phyloP scores from a whole-genome alignment of 2,888 invertebrate genomes.

The Kryphioiulus occultus region DNA sequence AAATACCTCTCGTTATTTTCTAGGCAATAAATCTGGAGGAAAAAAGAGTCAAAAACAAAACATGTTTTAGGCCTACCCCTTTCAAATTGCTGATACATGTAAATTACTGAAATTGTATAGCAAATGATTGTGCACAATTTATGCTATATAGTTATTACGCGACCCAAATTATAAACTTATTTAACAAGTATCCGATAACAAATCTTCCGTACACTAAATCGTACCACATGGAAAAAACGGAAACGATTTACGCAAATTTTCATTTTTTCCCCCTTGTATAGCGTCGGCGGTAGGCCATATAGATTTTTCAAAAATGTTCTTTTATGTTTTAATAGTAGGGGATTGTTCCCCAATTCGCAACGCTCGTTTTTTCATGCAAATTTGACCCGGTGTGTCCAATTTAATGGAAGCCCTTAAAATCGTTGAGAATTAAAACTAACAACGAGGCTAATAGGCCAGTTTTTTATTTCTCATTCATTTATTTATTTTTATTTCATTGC shows the following conservation, averaged over 20 bases:
- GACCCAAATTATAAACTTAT: conserved; percentile 29
- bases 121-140: conserved; percentile 36
- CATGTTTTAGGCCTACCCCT: not conserved
- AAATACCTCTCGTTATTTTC: not conserved
- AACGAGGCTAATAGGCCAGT: conserved; percentile 36
- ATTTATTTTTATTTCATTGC: conserved; percentile 33
- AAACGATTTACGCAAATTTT: not conserved
- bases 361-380: conserved; percentile 21
- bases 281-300: not conserved
- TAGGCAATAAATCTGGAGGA: not conserved
- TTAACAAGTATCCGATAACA: conserved; percentile 26
- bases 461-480: conserved; percentile 24
- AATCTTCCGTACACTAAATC: not conserved
- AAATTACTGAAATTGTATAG: conserved; percentile 25
- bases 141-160: conserved; percentile 4
- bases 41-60: not conserved
- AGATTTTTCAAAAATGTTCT: not conserved
- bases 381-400: conserved; percentile 39
- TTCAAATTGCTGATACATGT: conserved; percentile 40
- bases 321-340: not conserved
- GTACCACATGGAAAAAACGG: not conserved
- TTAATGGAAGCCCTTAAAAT: conserved; percentile 36
- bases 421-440: conserved; percentile 28
- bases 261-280: not conserved
- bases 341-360: conserved; percentile 14